Evolutionary conservation across 2,888 invertebrate species (phyloP).

Genomic region (Scaptomyza polygonia): DNA sequence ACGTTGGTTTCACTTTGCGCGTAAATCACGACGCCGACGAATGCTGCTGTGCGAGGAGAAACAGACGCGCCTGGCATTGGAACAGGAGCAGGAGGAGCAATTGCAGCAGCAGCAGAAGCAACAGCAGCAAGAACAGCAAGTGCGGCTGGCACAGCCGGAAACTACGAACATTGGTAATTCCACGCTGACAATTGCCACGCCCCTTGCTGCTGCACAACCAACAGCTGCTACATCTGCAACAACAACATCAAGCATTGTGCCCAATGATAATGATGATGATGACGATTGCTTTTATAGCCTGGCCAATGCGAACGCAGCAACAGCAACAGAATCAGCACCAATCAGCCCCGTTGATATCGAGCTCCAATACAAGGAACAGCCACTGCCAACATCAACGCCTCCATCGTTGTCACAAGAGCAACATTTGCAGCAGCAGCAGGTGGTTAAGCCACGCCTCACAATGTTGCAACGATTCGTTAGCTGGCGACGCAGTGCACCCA

Average conservation of each 20-base stretch:
- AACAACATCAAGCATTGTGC: conserved; percentile 48
- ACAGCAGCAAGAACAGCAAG: conserved; percentile 18
- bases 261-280: conserved; percentile 11
- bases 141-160: conserved; percentile 73
- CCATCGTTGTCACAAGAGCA: background rate
- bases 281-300: conserved; percentile 78
- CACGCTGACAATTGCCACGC: conserved; percentile 67
- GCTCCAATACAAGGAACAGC: conserved; percentile 57
- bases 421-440: background rate
- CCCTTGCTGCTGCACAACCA: conserved; percentile 8
- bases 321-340: conserved; percentile 4
- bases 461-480: conserved; percentile 50
- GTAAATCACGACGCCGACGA: conserved; percentile 49
- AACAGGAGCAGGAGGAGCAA: conserved; percentile 6
- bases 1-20: conserved; percentile 67
- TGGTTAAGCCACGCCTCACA: conserved; percentile 34
- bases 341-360: conserved; percentile 28
- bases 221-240: conserved; percentile 5
- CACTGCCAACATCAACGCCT: conserved; percentile 34
- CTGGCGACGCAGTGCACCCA: conserved; percentile 54
- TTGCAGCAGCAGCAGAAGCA: conserved; percentile 2
- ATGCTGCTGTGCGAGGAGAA: conserved; percentile 42
- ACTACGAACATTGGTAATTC: conserved; percentile 71
- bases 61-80: conserved; percentile 14
- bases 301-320: conserved; percentile 20